Conservation (phyloP, 2,888 invertebrate species). For the Corythucha ciliata region DNA sequence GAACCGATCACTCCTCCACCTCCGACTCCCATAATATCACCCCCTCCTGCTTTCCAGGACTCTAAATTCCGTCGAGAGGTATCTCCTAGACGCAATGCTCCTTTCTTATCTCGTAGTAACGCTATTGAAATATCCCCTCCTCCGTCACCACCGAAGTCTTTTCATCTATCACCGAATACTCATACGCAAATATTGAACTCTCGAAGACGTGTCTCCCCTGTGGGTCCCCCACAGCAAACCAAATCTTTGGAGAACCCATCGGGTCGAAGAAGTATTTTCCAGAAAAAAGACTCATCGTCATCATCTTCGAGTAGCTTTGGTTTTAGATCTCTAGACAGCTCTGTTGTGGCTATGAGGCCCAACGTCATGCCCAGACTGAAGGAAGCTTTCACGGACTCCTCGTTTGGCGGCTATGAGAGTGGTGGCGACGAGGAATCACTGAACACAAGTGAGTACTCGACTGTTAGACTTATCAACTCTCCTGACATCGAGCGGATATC, state of each 20-base stretch:
- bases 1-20: conserved; percentile 51
- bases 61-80: conserved; percentile 34
- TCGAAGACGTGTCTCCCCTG: conserved; percentile 37
- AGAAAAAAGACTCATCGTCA: conserved; percentile 47
- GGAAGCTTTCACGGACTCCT: conserved; percentile 24
- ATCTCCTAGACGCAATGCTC: conserved; percentile 19
- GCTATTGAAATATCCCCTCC: conserved; percentile 45
- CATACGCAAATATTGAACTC: conserved; percentile 37
- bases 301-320: conserved; percentile 52
- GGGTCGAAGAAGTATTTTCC: conserved; percentile 49
- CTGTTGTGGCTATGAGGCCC: conserved; percentile 8
- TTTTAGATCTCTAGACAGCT: conserved; percentile 51
- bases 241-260: conserved; percentile 47
- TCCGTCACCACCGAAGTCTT: conserved; percentile 39
- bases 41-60: conserved; percentile 61
- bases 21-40: conserved; percentile 59
- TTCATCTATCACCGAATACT: conserved; percentile 36
- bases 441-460: conserved; percentile 42
- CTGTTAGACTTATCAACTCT: conserved; percentile 38
- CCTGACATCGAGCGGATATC: conserved; percentile 40
- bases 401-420: conserved; percentile 48
- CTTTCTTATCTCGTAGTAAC: conserved; percentile 25
- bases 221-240: conserved; percentile 42
- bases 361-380: conserved; percentile 18
- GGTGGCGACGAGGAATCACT: conserved; percentile 44